Evolutionary conservation across 2,888 invertebrate genomes (phyloP), one percentile per base, ranked within the genome.

Genomic region (Mythimna vitellina): DNA sequence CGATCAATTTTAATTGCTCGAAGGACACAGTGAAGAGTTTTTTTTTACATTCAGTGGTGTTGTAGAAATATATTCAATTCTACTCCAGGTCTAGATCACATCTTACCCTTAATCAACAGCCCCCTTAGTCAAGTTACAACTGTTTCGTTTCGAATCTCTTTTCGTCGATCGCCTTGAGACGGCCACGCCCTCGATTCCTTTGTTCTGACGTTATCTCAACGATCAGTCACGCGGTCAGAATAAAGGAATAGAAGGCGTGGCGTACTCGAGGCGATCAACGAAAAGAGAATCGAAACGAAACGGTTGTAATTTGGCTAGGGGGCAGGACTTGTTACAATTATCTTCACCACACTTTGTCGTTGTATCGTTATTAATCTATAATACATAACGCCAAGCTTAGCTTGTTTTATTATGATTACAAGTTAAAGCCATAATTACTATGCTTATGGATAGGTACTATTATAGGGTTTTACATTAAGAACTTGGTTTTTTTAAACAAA

Each of bases 321-420:
- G n/a, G n/a, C n/a, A 49, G 29, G 35, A 57, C 60, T 54, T 25
- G n/a, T 46, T 12, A 60, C 51, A 29, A 56, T 60, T 64, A 65
- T 65, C 35, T 49, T 60, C 29, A 65, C n/a, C 25, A 22, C n/a
- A 70, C 32, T 70, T 70, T 81, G 54, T 76, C 70, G 29, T 35
- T 57, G 38, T 22, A 22, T 56, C 12, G 10, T 57, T 49, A 64
- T 49, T 54, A 46, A 69, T 53, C 51, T 69, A 53, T 8, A 14
- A 14, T 46, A 46, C 42, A 53, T 20, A 64, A 71, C 49, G 14
- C 54, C 46, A 54, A 72, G 72, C 66, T 68, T 17, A 35, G 53
- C 56, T 67, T 76, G 62, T 64, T 49, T 70, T 20, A 3, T 57
- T 22, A 67, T 22, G 66, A 64, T 77, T 57, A 76, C 42, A 75